These are phyloP conservation scores for Centropyge bicolor DNA, from an alignment of 2,797 vertebrate genomes.

Conservation along the genomic window DNA sequence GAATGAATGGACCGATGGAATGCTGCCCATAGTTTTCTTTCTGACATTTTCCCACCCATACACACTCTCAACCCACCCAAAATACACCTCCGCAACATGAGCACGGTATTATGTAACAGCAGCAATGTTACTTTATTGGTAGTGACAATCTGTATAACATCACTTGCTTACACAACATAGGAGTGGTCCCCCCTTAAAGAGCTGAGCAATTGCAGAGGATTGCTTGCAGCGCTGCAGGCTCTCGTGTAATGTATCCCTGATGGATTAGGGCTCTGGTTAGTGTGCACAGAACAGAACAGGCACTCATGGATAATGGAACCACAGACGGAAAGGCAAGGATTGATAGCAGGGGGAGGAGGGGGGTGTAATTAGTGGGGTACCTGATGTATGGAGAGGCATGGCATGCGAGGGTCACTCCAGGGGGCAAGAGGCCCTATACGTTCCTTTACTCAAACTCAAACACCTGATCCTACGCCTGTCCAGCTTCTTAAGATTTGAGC, in stretches of 20 bases:
- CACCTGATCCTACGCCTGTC: conserved; percentile 76
- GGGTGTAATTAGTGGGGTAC: conserved; percentile 79
- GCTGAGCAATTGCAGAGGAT: conserved; percentile 57
- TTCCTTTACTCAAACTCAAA: conserved; percentile 71
- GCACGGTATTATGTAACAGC: conserved; percentile 50
- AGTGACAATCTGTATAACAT: conserved; percentile 67
- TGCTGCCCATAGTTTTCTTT: conserved; percentile 69
- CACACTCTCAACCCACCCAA: conserved; percentile 31
- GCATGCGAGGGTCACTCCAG: conserved; percentile 74
- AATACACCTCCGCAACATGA: conserved; percentile 26
- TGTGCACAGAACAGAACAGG: conserved; percentile 76
- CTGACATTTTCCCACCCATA: conserved; percentile 47
- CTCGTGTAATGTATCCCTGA: conserved; percentile 79
- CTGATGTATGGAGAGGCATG: conserved; percentile 75
- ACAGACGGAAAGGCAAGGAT: conserved; percentile 69
- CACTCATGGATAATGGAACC: conserved; percentile 78
- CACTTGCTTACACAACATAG: conserved; percentile 63
- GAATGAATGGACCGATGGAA: conserved; percentile 75
- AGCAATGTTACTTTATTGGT: conserved; percentile 45
- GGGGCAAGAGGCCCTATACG: conserved; percentile 72
- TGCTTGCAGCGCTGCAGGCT: conserved; percentile 61
- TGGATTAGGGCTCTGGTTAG: conserved; percentile 78
- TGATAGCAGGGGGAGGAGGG: conserved; percentile 25
- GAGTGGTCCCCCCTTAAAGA: conserved; percentile 52
- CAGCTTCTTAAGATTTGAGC: conserved; percentile 55